phyloP scores from a whole-genome alignment of 2,888 invertebrate genomes.

The Dicyrtoma fusca region DNA sequence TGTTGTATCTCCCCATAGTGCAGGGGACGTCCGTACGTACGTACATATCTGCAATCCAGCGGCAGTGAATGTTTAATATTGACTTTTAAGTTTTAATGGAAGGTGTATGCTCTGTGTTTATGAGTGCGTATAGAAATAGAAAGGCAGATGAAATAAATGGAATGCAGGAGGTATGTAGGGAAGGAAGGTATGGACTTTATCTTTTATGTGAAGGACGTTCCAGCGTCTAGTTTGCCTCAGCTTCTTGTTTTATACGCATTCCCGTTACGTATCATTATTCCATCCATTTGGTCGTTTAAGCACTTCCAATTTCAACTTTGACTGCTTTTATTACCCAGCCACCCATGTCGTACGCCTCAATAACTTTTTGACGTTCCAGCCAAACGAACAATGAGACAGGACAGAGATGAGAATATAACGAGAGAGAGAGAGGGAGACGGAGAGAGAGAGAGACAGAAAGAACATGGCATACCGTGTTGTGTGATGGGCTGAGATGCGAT shows the following conservation, averaged over 20 bases:
- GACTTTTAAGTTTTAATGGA: no score
- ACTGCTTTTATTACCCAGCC: constrained; percentile 32
- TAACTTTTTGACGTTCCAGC: constrained; percentile 29
- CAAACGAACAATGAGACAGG: constrained; percentile 24
- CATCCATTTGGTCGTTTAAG: constrained; percentile 29
- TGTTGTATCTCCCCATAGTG: no score
- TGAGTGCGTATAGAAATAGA: not conserved
- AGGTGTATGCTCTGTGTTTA: no score
- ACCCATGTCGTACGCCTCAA: constrained; percentile 30
- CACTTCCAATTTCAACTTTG: constrained; percentile 27
- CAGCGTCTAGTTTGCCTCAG: not conserved
- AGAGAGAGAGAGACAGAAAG: not conserved
- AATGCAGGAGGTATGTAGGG: not conserved
- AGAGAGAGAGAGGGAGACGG: constrained; percentile 9
- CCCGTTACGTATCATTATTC: constrained; percentile 29
- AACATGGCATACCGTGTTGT: not conserved
- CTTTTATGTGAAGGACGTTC: no score
- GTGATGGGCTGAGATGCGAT: no score
- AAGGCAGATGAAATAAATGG: no score
- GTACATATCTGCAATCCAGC: no score
- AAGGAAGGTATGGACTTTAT: not conserved
- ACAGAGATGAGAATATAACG: constrained; percentile 9
- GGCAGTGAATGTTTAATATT: no score
- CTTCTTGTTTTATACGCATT: constrained; percentile 12
- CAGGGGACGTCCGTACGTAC: no score